Conservation (phyloP, 2,113 vertebrate species). For the Thermophis baileyi region DNA sequence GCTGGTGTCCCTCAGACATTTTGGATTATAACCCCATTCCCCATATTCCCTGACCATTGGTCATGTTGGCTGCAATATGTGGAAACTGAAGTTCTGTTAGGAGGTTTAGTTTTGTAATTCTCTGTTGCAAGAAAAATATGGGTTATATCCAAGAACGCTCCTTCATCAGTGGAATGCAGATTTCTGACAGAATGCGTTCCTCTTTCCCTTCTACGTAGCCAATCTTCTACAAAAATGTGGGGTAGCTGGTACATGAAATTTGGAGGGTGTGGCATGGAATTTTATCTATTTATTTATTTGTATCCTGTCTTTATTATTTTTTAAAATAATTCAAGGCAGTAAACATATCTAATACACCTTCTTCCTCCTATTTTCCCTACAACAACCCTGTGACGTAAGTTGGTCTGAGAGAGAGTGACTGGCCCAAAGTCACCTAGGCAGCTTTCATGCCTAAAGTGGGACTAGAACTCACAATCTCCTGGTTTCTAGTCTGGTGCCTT, state of each 20-base stretch:
- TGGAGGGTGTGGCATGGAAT: not conserved
- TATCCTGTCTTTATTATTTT: not conserved
- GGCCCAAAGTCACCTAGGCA: not conserved
- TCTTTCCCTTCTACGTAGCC: not conserved
- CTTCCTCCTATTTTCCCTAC: not conserved
- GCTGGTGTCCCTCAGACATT: not conserved
- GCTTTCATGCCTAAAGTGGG: not conserved
- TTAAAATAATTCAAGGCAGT: not conserved
- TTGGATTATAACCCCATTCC: not conserved
- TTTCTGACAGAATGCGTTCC: not conserved
- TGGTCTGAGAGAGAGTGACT: not conserved
- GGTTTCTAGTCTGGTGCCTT: not conserved
- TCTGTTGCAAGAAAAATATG: not conserved
- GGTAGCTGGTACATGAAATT: not conserved
- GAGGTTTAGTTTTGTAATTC: not conserved
- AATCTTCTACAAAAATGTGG: not conserved
- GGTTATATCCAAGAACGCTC: not conserved
- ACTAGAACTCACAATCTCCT: not conserved
- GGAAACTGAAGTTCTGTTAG: not conserved
- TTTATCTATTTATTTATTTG: not conserved
- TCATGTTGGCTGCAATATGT: not conserved
- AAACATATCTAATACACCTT: not conserved
- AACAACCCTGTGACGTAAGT: not conserved
- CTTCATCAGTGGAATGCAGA: not conserved
- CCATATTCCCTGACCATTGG: not conserved